Conservation (phyloP, 2,888 invertebrate species). For the Orchestes rusci region DNA sequence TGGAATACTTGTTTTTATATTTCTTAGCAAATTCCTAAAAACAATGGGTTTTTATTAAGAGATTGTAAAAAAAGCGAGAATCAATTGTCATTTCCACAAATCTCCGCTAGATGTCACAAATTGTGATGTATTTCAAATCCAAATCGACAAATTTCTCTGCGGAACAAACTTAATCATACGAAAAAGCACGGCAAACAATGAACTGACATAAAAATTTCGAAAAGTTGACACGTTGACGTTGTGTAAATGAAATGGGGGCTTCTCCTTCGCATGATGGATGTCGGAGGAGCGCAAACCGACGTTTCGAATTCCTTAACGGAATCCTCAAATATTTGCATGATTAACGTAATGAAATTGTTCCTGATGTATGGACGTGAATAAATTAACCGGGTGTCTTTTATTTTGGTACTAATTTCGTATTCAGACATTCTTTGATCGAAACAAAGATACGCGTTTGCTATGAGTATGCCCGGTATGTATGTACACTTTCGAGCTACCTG, state of each 20-base stretch:
- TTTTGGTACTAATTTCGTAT: slow-evolving; percentile 15
- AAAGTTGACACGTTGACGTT: slow-evolving; percentile 13
- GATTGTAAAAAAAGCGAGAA: no score
- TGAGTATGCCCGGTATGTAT: background rate
- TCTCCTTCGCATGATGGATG: slow-evolving; percentile 12
- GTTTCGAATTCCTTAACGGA: no score
- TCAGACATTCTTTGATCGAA: slow-evolving; percentile 9
- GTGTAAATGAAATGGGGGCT: slow-evolving; percentile 13
- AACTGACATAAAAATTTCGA: background rate
- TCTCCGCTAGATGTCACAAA: no score
- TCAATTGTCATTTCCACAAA: no score
- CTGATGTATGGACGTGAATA: slow-evolving; percentile 18
- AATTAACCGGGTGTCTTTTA: slow-evolving; percentile 12
- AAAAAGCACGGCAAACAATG: background rate
- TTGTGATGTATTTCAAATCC: no score
- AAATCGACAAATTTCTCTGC: no score
- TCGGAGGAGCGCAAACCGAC: slow-evolving; percentile 15
- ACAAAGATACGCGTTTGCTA: background rate
- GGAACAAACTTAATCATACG: background rate
- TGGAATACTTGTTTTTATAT: no score
- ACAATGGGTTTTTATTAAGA: no score
- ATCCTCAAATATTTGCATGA: slow-evolving; percentile 24
- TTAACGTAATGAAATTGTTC: slow-evolving; percentile 22
- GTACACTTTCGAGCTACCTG: background rate
- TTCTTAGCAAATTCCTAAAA: no score